Evolutionary conservation across 2,797 vertebrate genomes (phyloP).

Genomic region (Poeciliopsis presidionis): DNA sequence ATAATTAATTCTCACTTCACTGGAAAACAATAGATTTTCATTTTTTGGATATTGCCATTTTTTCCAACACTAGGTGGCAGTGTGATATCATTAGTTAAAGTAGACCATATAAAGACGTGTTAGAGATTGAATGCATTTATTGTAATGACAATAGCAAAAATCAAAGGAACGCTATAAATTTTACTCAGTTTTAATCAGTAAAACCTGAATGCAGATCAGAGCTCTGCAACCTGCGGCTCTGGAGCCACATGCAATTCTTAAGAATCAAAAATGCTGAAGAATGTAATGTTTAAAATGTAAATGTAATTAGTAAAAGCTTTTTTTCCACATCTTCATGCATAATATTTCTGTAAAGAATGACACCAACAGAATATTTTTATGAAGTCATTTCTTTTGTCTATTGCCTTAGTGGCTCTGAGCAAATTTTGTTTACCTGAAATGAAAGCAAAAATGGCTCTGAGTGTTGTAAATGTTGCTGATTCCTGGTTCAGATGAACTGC

Average conservation of each 20-base stretch:
- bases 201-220: not conserved
- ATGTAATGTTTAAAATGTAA: not conserved
- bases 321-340: not conserved
- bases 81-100: constrained; percentile 12
- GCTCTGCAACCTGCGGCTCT: not conserved
- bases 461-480: not conserved
- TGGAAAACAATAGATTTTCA: not conserved
- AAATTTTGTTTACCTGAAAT: not conserved
- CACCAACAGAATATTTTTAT: not conserved
- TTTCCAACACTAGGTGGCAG: constrained; percentile 55
- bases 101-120: not conserved
- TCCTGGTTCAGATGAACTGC: not conserved
- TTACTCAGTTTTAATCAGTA: not conserved
- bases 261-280: not conserved
- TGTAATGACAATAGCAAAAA: not conserved
- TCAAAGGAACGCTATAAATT: not conserved
- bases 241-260: not conserved
- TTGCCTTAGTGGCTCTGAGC: not conserved
- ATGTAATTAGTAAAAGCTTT: not conserved
- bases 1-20: not conserved
- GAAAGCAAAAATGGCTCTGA: not conserved
- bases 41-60: not conserved
- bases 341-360: not conserved
- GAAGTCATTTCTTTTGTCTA: not conserved
- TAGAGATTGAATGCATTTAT: not conserved